Evolutionary conservation across 2,113 vertebrate genomes (phyloP), one percentile per base, ranked within the genome.

Genomic region (Callaeas wilsoni): DNA sequence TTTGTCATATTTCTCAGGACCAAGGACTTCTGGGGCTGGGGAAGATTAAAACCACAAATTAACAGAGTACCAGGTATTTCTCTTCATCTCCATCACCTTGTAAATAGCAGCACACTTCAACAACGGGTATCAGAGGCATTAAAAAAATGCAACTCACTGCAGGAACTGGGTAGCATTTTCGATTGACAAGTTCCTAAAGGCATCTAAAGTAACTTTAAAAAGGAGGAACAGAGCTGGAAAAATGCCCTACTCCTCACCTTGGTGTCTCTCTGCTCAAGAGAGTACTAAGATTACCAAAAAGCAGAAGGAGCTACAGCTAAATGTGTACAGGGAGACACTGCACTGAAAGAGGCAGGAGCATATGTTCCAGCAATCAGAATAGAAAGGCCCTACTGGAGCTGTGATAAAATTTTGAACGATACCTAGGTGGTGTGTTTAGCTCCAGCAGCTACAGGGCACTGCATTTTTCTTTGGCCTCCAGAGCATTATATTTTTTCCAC

Each of bases 1-100:
- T 91, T 99, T 99, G 98, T 99, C 99, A 50, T 99, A 99, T 89
- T 99, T 99, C 97, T 99, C 99, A 49, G 99, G 99, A 82, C 99
- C 99, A 77, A 99, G 98, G 87, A 99, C 99, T 97, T 99, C 99
- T 32, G 99, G 99, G 82, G 99, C 99, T 99, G 96, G 91, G 94
- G 65, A 94, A 88, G 27, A 89, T 67, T 41, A 81, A 94, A 83
- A 64, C 4, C 75, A 93, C 74, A 90, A 81, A 62, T 91, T 62
- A 94, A 47, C 4, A 77, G 68, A 89, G 39, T 44, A 67, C 23
- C 55, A 94, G 12, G 4, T 67, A 81, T 14, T 77, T 57, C 30
- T 68, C 59, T 79, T 55, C 20, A 50, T n/a, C 30, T 87, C 46
- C 62, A 60, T 20, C 27, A 89, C 22, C 33, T 42, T 78, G 3